phyloP scores from a whole-genome alignment of 2,113 vertebrate genomes.

The Stictonetta naevosa region DNA sequence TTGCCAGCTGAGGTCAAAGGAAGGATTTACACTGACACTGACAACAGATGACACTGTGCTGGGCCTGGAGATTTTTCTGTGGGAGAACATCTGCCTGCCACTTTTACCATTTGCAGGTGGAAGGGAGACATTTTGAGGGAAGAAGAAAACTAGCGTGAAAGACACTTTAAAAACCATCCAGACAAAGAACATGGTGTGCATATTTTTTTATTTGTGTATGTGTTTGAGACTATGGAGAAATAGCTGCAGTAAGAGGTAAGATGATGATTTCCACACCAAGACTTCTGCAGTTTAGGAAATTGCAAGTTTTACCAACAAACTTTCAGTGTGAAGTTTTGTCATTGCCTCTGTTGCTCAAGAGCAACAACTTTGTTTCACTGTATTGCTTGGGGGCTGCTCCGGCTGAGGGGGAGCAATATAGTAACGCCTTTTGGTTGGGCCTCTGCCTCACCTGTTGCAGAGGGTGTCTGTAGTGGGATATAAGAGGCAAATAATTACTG shows the following conservation, averaged over 20 bases:
- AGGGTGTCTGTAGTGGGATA: fast-evolving
- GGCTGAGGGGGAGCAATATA: fast-evolving
- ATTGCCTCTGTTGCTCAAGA: too few relatives aligned
- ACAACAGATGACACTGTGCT: not conserved
- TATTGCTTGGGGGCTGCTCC: not conserved
- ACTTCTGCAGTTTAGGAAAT: not conserved
- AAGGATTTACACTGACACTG: not conserved
- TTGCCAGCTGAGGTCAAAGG: not conserved
- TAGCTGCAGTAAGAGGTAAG: fast-evolving
- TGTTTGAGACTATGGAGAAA: fast-evolving
- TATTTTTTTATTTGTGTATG: fast-evolving
- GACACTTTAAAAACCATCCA: not conserved
- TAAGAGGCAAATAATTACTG: not conserved
- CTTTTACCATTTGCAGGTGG: not conserved
- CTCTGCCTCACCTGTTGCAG: not conserved
- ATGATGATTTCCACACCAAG: not conserved
- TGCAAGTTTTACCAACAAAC: not conserved
- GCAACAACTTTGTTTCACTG: too few relatives aligned
- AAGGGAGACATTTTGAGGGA: not conserved
- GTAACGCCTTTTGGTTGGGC: not conserved
- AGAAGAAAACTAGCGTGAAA: not conserved
- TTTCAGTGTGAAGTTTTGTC: not conserved
- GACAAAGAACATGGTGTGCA: not conserved
- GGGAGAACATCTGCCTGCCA: not conserved
- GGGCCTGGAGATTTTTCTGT: not conserved